Evolutionary conservation across 2,797 vertebrate species (phyloP).

Genomic region (Rachycentron canadum): DNA sequence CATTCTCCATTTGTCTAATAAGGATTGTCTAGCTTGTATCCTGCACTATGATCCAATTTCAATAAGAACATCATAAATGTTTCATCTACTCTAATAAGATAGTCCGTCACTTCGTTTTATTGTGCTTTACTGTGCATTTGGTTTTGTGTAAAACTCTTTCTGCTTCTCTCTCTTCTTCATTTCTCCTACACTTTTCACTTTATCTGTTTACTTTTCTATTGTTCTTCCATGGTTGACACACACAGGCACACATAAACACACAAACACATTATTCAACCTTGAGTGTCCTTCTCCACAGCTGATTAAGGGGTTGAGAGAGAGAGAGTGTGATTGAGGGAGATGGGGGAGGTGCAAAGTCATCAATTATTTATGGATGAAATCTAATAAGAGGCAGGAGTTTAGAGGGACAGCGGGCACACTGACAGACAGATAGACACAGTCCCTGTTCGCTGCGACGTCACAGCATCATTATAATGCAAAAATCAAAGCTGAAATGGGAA

Average conservation of each 20-base stretch:
- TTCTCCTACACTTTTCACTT: background rate
- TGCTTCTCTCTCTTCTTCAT: background rate
- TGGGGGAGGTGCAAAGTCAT: conserved; percentile 81
- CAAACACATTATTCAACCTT: conserved; percentile 68
- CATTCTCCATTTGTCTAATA: background rate
- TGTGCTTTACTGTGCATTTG: conserved; percentile 14
- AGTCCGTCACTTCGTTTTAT: conserved; percentile 6
- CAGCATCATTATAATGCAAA: conserved; percentile 21
- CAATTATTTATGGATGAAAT: conserved; percentile 86
- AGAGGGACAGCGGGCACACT: conserved; percentile 44
- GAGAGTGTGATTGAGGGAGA: conserved; percentile 48
- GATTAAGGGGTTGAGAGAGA: conserved; percentile 59
- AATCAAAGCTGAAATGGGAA: conserved; percentile 10
- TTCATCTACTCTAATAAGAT: conserved; percentile 43
- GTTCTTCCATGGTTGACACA: conserved; percentile 22
- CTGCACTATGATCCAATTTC: conserved; percentile 40
- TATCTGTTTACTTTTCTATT: background rate
- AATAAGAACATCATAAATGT: conserved; percentile 38
- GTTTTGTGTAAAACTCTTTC: background rate
- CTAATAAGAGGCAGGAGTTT: conserved; percentile 80
- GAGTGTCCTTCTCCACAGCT: conserved; percentile 68
- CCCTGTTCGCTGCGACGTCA: conserved; percentile 27
- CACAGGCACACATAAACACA: background rate
- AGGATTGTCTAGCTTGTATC: background rate
- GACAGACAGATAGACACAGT: conserved; percentile 45